These are phyloP conservation scores for Drosophila saltans DNA, from an alignment of 1,140 invertebrate genomes.

Conservation along the genomic window DNA sequence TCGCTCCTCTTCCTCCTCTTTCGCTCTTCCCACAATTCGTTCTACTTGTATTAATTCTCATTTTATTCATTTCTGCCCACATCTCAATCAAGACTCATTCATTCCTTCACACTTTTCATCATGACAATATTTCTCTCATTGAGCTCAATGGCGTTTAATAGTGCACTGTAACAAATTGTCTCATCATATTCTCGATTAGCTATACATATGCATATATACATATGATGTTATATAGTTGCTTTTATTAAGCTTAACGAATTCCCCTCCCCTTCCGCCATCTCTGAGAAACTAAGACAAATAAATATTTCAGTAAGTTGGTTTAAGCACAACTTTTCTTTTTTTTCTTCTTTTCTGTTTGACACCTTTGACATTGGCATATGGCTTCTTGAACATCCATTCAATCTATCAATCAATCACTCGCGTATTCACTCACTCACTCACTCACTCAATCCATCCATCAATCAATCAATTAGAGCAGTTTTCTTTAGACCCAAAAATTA, in stretches of 20 bases:
- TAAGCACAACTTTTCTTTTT: conserved; percentile 28
- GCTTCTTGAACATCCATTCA: conserved; percentile 32
- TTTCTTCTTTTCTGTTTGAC: conserved; percentile 26
- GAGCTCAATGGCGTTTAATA: conserved; percentile 38
- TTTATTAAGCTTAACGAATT: conserved; percentile 77
- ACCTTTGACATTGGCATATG: conserved; percentile 68
- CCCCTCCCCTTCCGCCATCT: background rate
- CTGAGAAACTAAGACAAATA: conserved; percentile 49
- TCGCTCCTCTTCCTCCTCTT: background rate
- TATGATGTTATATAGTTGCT: conserved; percentile 56
- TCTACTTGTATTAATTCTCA: conserved; percentile 8
- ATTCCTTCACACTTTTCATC: conserved; percentile 18
- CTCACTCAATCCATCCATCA: conserved; percentile 48
- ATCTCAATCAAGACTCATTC: conserved; percentile 59
- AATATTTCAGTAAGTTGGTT: conserved; percentile 45
- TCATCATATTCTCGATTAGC: conserved; percentile 74
- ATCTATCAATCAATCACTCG: conserved; percentile 18
- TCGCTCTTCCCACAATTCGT: conserved; percentile 13
- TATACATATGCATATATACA: conserved; percentile 34
- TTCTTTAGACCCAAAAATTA: conserved; percentile 32
- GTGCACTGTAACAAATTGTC: conserved; percentile 66
- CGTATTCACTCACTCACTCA: conserved; percentile 45
- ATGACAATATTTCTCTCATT: conserved; percentile 25
- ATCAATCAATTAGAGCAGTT: conserved; percentile 70
- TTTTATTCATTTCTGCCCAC: conserved; percentile 50